Conservation (phyloP, 2,888 invertebrate species). For the Celastrina argiolus region DNA sequence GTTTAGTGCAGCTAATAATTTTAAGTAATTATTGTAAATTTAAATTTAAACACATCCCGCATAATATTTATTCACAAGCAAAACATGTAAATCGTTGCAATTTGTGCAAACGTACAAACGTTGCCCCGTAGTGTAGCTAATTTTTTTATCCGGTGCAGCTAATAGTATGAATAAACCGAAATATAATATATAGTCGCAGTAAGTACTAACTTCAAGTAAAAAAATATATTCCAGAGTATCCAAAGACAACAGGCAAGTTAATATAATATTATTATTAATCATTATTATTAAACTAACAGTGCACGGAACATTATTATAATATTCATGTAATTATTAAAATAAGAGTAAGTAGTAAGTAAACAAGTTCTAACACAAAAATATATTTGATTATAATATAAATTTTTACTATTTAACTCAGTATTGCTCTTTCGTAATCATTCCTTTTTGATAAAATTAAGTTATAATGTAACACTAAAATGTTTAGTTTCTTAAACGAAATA, state of each 20-base stretch:
- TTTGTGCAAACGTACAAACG: conserved; percentile 21
- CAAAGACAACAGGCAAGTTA: background rate
- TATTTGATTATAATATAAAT: background rate
- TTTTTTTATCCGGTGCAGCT: conserved; percentile 38
- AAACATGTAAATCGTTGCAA: too few relatives aligned
- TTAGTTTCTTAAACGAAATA: conserved; percentile 20
- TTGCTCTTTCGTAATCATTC: conserved; percentile 25
- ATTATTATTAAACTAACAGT: background rate
- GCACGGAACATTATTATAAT: background rate
- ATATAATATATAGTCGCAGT: too few relatives aligned
- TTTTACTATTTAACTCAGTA: conserved; percentile 16
- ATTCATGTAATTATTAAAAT: background rate
- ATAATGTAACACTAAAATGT: conserved; percentile 6
- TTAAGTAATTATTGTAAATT: background rate
- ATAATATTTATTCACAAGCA: background rate
- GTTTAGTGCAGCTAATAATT: conserved; percentile 21
- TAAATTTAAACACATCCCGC: background rate
- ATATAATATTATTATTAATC: background rate
- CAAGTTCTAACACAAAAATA: background rate
- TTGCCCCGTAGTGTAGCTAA: conserved; percentile 42
- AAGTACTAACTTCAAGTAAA: too few relatives aligned
- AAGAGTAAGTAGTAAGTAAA: background rate
- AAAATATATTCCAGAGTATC: background rate
- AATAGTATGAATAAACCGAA: too few relatives aligned
- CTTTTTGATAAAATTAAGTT: conserved; percentile 31